A percentile compares a stretch with the other conserved stretches of the same genome.
phyloP scores from a whole-genome alignment of 2,888 invertebrate species.

The Lymantria dispar region DNA sequence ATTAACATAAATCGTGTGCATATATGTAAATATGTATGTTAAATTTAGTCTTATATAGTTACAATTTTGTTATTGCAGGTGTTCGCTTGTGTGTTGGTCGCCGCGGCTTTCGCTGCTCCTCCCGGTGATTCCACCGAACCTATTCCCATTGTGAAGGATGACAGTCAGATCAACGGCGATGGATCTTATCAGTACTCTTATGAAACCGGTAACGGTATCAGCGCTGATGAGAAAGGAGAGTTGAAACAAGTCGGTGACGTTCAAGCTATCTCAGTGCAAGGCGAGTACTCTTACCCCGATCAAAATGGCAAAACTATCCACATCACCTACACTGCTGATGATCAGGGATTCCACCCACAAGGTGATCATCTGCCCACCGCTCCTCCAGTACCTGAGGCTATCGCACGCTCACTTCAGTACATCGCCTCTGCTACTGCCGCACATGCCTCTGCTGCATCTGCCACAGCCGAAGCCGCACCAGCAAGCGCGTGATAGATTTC shows the following conservation, averaged over 20 bases:
- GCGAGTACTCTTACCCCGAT: constrained; percentile 85
- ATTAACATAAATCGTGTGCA: constrained; percentile 1
- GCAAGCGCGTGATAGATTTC: constrained; percentile 43
- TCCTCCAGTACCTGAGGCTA: constrained; percentile 87
- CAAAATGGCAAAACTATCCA: constrained; percentile 84
- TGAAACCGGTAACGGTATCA: constrained; percentile 86
- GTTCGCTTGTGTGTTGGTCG: constrained; percentile 59
- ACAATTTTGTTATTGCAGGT: constrained; percentile 49
- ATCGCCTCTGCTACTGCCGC: constrained; percentile 80
- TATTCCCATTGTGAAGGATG: constrained; percentile 81
- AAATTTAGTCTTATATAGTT: not conserved
- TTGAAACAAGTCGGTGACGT: constrained; percentile 82
- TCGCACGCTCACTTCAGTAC: constrained; percentile 81
- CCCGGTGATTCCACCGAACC: constrained; percentile 61
- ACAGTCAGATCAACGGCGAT: constrained; percentile 82
- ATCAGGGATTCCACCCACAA: constrained; percentile 86
- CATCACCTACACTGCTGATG: constrained; percentile 86
- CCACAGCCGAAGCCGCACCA: constrained; percentile 8
- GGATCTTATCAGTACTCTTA: constrained; percentile 84
- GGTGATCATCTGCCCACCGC: constrained; percentile 85
- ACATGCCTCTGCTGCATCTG: constrained; percentile 68
- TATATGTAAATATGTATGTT: not conserved
- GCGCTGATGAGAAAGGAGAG: constrained; percentile 82
- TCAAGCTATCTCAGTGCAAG: constrained; percentile 82
- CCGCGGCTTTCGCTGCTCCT: constrained; percentile 62